Conservation (phyloP, 2,113 vertebrate genomes). For the Verasper variegatus region DNA sequence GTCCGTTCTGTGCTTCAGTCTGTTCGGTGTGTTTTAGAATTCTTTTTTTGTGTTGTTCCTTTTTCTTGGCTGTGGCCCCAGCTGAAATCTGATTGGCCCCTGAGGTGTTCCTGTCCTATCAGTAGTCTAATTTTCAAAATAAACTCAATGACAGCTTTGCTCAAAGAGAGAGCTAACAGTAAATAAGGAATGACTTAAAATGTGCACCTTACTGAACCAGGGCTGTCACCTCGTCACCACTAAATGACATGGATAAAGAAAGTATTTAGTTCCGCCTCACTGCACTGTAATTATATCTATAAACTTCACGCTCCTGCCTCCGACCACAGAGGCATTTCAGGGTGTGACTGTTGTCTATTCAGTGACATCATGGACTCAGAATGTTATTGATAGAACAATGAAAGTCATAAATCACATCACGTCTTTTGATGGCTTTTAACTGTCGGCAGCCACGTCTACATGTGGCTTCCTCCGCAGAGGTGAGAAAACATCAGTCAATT, state of each 20-base stretch:
- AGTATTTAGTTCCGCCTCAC: neutral
- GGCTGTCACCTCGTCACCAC: neutral
- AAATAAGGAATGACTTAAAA: no score
- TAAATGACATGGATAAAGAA: neutral
- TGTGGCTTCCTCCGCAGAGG: neutral
- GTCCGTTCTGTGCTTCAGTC: neutral
- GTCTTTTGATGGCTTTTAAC: neutral
- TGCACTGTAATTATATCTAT: neutral
- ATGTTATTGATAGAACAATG: neutral
- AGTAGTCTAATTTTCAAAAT: no score
- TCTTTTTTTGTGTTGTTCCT: no score
- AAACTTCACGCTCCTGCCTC: neutral
- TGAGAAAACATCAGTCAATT: neutral
- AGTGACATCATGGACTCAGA: neutral
- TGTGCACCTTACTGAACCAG: neutral
- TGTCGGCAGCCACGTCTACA: neutral
- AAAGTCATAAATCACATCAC: neutral
- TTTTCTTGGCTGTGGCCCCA: no score
- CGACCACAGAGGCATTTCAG: neutral
- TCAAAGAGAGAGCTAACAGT: no score
- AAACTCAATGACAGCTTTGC: no score
- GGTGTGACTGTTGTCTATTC: neutral
- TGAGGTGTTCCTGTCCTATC: no score
- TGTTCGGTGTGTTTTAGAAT: neutral
- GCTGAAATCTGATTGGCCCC: no score